phyloP scores from a whole-genome alignment of 2,113 vertebrate species.

The Arenaria interpres region DNA sequence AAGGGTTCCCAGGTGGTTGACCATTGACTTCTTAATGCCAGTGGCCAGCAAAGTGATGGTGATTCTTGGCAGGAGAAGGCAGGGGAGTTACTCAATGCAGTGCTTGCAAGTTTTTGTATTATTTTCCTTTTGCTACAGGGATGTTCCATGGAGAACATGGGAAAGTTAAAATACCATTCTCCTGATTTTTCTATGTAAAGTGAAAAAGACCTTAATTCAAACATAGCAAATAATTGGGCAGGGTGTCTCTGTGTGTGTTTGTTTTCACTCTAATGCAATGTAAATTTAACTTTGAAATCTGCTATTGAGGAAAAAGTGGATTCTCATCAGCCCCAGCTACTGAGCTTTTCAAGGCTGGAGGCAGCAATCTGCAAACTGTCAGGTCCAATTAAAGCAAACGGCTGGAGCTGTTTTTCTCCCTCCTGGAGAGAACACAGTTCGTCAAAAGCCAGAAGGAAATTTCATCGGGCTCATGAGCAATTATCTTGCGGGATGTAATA shows the following conservation, averaged over 20 bases:
- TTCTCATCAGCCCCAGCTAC: neutral
- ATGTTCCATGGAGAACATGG: neutral
- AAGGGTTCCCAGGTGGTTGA: neutral
- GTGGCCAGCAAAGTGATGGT: neutral
- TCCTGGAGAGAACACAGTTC: slow-evolving; percentile 46
- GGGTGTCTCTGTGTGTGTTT: neutral
- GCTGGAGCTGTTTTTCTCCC: slow-evolving; percentile 58
- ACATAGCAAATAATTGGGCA: neutral
- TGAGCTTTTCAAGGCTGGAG: slow-evolving; percentile 40
- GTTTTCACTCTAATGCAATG: neutral
- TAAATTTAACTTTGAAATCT: neutral
- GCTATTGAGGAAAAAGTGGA: slow-evolving; percentile 7
- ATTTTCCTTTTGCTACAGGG: neutral
- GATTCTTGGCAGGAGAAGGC: neutral
- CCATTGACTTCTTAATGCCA: neutral
- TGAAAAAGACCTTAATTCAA: neutral
- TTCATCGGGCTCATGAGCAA: slow-evolving; percentile 41
- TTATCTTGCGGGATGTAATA: slow-evolving; percentile 43
- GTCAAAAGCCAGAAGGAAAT: slow-evolving; percentile 54
- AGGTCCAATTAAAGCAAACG: slow-evolving; percentile 57
- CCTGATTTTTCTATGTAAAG: neutral
- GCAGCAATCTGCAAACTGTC: slow-evolving; percentile 64
- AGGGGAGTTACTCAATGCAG: neutral
- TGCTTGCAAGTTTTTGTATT: neutral
- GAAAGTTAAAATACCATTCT: neutral